phyloP scores from a whole-genome alignment of 2,797 vertebrate species.

The Adelosebastes latens region DNA sequence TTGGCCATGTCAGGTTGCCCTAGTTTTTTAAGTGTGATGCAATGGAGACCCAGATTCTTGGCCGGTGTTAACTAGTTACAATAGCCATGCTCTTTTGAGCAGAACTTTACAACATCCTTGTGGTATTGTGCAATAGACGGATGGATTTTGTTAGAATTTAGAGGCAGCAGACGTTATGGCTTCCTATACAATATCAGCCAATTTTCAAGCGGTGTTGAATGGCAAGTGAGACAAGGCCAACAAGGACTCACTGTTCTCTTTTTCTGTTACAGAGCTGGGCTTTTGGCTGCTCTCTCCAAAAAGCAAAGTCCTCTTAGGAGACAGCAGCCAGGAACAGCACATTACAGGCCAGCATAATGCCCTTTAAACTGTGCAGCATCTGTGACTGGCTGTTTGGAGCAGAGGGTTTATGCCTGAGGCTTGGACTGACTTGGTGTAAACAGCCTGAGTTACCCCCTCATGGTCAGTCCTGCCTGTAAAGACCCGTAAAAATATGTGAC shows the following conservation, averaged over 20 bases:
- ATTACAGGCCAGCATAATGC: not conserved
- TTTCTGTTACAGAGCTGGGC: not conserved
- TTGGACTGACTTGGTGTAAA: constrained; percentile 19
- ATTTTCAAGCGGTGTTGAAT: not conserved
- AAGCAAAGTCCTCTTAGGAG: constrained; percentile 19
- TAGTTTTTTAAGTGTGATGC: constrained; percentile 18
- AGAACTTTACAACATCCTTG: constrained; percentile 9
- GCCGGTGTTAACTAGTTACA: not conserved
- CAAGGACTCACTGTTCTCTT: not conserved
- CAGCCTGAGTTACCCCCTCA: constrained; percentile 3
- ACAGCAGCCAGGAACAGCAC: constrained; percentile 22
- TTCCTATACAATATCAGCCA: not conserved
- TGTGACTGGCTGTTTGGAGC: constrained; percentile 1
- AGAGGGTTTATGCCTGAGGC: not conserved
- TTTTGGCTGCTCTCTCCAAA: constrained; percentile 1
- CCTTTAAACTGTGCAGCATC: constrained; percentile 36
- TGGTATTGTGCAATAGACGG: constrained; percentile 16
- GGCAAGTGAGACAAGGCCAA: not conserved
- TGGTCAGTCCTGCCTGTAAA: constrained; percentile 3
- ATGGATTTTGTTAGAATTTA: constrained; percentile 2
- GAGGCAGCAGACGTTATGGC: not conserved
- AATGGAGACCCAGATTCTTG: constrained; percentile 26
- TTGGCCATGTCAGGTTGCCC: constrained; percentile 11
- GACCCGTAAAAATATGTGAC: constrained; percentile 30
- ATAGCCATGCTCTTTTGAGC: not conserved